These are phyloP conservation scores for Myopa testacea DNA, from an alignment of 2,888 invertebrate genomes.

Conservation along the genomic window DNA sequence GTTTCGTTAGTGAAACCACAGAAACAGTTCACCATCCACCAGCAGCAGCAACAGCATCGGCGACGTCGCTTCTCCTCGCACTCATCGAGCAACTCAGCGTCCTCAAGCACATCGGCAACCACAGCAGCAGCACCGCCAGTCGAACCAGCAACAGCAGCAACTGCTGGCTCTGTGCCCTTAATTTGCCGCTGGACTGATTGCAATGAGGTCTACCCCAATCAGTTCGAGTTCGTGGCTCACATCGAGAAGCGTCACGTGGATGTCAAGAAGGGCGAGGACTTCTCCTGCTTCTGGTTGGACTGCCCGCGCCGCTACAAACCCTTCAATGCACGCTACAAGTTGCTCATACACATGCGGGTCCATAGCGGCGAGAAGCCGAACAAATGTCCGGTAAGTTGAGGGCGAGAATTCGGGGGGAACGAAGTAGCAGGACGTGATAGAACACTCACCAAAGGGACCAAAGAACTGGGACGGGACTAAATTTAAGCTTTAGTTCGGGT, in stretches of 20 bases:
- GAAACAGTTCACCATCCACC: slow-evolving; percentile 4
- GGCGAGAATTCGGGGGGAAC: background rate
- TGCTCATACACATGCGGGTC: slow-evolving; percentile 88
- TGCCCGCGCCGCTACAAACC: slow-evolving; percentile 87
- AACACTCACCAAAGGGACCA: no score
- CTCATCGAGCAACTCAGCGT: slow-evolving; percentile 28
- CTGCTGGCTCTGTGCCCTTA: slow-evolving; percentile 44
- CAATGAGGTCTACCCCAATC: slow-evolving; percentile 81
- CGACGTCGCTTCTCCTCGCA: slow-evolving; percentile 39
- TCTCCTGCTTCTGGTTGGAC: slow-evolving; percentile 94
- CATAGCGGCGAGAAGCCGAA: slow-evolving; percentile 99
- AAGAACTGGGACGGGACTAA: no score
- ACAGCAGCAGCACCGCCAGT: background rate
- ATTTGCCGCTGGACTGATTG: slow-evolving; percentile 90
- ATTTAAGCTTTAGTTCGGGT: no score
- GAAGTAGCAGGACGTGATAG: no score
- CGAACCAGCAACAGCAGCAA: background rate
- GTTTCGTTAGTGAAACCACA: slow-evolving; percentile 3
- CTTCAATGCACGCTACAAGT: slow-evolving; percentile 97
- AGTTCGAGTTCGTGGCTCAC: slow-evolving; percentile 83
- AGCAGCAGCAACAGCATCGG: slow-evolving; percentile 29
- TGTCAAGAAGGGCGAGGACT: slow-evolving; percentile 86
- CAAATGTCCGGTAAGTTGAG: slow-evolving; percentile 90
- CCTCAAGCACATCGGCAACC: background rate
- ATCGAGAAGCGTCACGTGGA: slow-evolving; percentile 91